Base-by-base conservation (phyloP, 2,797 vertebrate genomes). In the Bradypodion pumilum region DNA sequence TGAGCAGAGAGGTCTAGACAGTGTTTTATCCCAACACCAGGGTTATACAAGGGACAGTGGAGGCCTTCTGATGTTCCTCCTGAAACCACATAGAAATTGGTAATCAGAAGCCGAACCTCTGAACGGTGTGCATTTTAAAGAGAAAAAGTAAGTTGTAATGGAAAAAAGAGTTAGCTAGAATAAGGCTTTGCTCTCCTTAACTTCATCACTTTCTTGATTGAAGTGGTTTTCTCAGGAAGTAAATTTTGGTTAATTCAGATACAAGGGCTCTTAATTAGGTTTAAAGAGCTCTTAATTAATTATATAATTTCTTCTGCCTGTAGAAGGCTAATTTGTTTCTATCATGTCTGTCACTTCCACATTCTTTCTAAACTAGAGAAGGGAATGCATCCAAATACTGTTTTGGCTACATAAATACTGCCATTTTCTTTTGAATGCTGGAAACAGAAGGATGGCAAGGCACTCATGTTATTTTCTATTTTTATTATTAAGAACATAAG, bases 241-340 rank as follows among this genome's bases (percentile, higher is more conserved):
- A 88, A 85, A 82, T 89, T 87, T 74, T 9, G 62, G 86, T 90
- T 89, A 86, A 85, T 91, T 68, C 83, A 86, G 52, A 5, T 37
- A 79, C 78, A 8, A 93, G 21, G 56, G 79, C 52, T 74, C 85
- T 90, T 93, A 90, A 94, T 91, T 91, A 91, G 75, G 70, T 52
- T 77, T 72, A 59, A 91, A 9, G 35, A 78, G 35, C 4, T 90
- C 78, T 93, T 91, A 92, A 89, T 92, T 92, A 90, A 89, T 92
- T 86, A 87, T 82, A 44, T 74, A 0, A 84, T 89, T 85, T 88
- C 69, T 35, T 87, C 44, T 87, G 87, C 87, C n/a, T 42, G 19
- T 70, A 19, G 72, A 87, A 85, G 19, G 27, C 76, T 85, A 21
- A 83, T 93, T 88, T 87, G 63, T 90, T 40, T 86, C 23, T 29